Evolutionary conservation across 2,113 vertebrate genomes (phyloP), one percentile per base, ranked within the genome.

Genomic region (Panurus biarmicus): DNA sequence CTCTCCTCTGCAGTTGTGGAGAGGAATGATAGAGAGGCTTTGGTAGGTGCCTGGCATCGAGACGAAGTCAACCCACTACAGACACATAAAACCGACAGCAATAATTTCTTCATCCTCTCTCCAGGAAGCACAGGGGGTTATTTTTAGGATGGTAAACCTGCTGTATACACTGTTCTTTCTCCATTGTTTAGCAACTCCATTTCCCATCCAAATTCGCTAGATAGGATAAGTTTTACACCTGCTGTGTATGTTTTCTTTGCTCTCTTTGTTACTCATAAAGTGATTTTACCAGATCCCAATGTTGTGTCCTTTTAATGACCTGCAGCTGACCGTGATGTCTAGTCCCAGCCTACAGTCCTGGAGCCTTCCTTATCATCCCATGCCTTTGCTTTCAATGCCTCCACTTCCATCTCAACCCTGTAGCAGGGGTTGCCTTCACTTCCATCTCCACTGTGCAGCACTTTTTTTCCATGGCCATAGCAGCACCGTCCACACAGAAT

Each of bases 71-170:
- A 51, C 15, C 4, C 36, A 33, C 44, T 31, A 75, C 44, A 51
- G 44, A 26, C 9, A 67, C 14, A 4, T 17, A 29, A 42, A 14
- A 47, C 7, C 0, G 0, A 62, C 2, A 7, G 54, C 13, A 33
- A 7, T 13, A 16, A 61, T 26, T 61, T 74, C 66, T 86, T 86
- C 38, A n/a, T 66, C 2, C 14, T 36, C 57, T 82, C 31, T 45
- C 28, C 35, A 45, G 48, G 28, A 90, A 82, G 16, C 26, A 57
- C 24, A 28, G 26, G 16, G 16, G 5, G 5, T 45, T 42, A 42
- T 47, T 87, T 56, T 73, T 64, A 69, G 35, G 11, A 58, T 38
- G 53, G 19, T 2, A 13, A 88, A 78, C 9, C 22, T 8, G 15
- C 15, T 45, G n/a, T 9, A 23, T 17, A 66, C 36, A 62, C 19